Evolutionary conservation across 2,797 vertebrate genomes (phyloP), one percentile per base, ranked within the genome.

Genomic region (Molossus molossus): DNA sequence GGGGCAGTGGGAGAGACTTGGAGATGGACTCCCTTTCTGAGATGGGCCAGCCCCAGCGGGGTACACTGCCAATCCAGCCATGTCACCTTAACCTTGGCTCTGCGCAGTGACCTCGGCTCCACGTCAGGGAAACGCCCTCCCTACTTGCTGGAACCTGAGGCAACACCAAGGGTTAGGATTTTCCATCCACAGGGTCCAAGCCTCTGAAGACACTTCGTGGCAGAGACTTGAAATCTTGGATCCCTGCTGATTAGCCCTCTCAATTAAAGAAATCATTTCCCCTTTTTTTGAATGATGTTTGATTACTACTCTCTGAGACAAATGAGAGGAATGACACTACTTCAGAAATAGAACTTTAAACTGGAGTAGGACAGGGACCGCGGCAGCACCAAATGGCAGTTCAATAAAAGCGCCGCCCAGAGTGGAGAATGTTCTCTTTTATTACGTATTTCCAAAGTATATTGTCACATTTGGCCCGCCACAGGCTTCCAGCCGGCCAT

Each of bases 191-290:
- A 90, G 89, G 80, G 82, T 91, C 96, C 91, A 94, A 94, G 73
- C 1, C 65, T 97, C 89, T 97, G 88, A 96, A 98, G 93, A 76
- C 89, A 93, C 92, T 94, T 98, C 95, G 93, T 96, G 95, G 95
- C 97, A 85, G 29, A 87, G 77, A 94, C 90, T 89, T 96, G 92
- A 97, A 98, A 96, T 92, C 57, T 58, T 65, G 65, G 91, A 75
- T 98, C 79, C 88, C 64, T 95, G 88, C 55, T 92, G 84, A 94
- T 93, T 94, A 97, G 95, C 95, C 95, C 92, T 94, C 82, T 94
- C 40, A 14, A 70, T 90, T 97, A 97, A 97, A 98, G 91, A 77
- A 75, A 72, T 95, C 96, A 85, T 97, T 97, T 97, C 64, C 81
- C 97, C 75, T 67, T 92, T 21, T 79, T 15, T 95, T 97, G 96